Conservation (phyloP, 2,888 invertebrate genomes). For the Exephanes ischioxanthus region DNA sequence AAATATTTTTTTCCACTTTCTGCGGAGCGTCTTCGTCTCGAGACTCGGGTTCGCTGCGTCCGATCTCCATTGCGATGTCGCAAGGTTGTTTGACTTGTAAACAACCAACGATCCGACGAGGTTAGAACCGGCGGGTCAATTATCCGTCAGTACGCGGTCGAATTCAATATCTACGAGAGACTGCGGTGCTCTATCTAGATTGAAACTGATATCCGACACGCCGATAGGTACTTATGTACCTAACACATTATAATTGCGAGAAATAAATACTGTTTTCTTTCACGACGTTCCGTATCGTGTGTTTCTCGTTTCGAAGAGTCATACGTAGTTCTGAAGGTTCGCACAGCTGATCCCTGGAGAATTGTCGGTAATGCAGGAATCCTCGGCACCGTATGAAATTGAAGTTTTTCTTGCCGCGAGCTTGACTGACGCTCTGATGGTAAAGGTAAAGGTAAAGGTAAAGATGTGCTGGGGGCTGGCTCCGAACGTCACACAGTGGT, state of each 20-base stretch:
- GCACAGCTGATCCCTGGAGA: conserved; percentile 18
- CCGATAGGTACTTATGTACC: background rate
- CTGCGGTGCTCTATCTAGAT: background rate
- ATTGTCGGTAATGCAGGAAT: conserved; percentile 1
- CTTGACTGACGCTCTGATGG: no score
- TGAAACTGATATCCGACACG: background rate
- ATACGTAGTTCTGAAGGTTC: background rate
- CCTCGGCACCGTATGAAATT: no score
- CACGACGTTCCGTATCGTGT: background rate
- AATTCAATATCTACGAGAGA: background rate
- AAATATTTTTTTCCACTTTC: background rate
- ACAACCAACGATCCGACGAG: background rate
- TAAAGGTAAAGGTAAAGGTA: no score
- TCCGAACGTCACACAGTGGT: no score
- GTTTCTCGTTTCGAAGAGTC: background rate
- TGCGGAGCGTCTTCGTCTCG: background rate
- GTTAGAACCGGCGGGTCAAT: conserved; percentile 4
- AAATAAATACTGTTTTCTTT: conserved; percentile 4
- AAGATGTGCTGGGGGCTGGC: no score
- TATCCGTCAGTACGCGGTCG: background rate
- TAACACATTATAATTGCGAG: background rate
- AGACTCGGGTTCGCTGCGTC: background rate
- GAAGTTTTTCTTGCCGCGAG: no score
- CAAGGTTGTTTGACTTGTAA: background rate
- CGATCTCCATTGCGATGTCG: background rate